These are phyloP conservation scores for Drosophila barbarae DNA, from an alignment of 2,888 invertebrate species.

Conservation along the genomic window DNA sequence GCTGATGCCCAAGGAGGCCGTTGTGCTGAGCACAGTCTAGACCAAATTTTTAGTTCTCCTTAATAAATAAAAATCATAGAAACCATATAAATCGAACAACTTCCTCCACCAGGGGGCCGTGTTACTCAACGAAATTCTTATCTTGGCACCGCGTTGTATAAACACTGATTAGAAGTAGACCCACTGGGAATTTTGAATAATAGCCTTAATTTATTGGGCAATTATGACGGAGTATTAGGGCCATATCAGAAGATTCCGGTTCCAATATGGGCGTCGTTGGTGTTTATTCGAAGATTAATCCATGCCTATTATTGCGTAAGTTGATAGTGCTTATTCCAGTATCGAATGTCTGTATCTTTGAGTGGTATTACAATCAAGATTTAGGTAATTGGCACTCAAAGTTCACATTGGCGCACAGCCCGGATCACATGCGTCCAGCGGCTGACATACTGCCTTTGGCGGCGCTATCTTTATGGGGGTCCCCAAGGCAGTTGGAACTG, in stretches of 20 bases:
- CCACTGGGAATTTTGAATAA: conserved; percentile 18
- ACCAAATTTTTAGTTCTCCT: background rate
- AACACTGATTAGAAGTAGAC: conserved; percentile 26
- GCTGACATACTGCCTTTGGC: conserved; percentile 12
- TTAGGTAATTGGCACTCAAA: conserved; percentile 19
- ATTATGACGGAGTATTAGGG: background rate
- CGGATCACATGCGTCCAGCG: conserved; percentile 15
- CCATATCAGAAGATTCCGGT: conserved; percentile 9
- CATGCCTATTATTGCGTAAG: conserved; percentile 4
- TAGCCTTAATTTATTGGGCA: conserved; percentile 11
- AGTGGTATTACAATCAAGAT: conserved; percentile 24
- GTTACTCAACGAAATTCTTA: conserved; percentile 7
- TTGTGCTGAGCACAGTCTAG: conserved; percentile 68
- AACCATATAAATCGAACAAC: background rate
- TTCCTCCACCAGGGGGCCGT: background rate
- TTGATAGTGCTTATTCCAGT: background rate
- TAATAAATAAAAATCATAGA: conserved; percentile 9
- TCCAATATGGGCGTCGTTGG: background rate
- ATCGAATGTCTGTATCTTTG: conserved; percentile 11
- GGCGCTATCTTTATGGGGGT: conserved; percentile 36
- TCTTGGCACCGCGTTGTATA: conserved; percentile 16
- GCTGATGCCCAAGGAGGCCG: conserved; percentile 76
- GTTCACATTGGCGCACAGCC: background rate
- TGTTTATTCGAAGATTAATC: conserved; percentile 7
- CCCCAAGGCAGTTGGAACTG: conserved; percentile 23